Conservation (phyloP, 92 coral and sea anemone genomes). For the Heteractis magnifica region DNA sequence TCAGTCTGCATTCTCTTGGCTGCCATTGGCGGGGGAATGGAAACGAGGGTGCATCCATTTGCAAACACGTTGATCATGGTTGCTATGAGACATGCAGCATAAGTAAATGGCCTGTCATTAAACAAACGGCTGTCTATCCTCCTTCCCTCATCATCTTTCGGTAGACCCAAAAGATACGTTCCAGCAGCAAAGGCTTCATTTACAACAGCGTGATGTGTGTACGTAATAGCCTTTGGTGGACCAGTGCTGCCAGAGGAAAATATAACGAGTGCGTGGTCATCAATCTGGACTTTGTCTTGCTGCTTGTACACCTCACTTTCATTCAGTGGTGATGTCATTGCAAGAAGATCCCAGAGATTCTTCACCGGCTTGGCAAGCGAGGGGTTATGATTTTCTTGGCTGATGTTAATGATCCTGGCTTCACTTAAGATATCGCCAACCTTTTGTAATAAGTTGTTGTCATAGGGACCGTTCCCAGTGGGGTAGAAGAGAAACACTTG, state of each 20-base stretch:
- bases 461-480: not conserved
- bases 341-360: too few species aligned
- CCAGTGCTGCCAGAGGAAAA: conserved; percentile 51
- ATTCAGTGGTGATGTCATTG: too few species aligned
- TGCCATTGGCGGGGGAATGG: conserved; percentile 30
- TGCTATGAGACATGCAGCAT: conserved; percentile 24
- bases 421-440: not conserved
- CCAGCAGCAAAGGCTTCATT: conserved; percentile 19
- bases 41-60: conserved; percentile 35
- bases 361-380: too few species aligned
- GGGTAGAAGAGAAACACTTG: not conserved
- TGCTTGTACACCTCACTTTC: not conserved
- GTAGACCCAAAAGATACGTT: conserved; percentile 14
- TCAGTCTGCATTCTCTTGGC: conserved; percentile 18
- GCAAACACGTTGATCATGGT: conserved; percentile 24
- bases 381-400: not conserved
- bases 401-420: not conserved
- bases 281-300: not conserved
- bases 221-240: conserved; percentile 28
- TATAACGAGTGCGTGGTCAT: not conserved
- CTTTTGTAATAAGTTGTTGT: not conserved
- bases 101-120: conserved; percentile 36
- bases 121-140: conserved; percentile 9
- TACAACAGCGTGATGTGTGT: conserved; percentile 36
- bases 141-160: not conserved